Evolutionary conservation across 2,888 invertebrate genomes (phyloP).

Genomic region (Protophormia terraenovae): DNA sequence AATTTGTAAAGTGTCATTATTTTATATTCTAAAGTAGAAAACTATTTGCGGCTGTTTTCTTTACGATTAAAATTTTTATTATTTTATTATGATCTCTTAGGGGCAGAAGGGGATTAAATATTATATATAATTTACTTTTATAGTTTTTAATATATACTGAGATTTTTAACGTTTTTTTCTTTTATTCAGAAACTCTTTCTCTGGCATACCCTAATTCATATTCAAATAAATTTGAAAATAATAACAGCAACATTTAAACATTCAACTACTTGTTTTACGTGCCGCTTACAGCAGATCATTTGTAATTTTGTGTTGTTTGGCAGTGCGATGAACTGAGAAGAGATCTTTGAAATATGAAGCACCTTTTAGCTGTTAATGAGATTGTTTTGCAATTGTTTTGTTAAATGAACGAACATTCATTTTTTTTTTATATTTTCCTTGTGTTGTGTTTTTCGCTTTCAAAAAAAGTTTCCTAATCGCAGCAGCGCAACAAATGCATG

Average conservation of each 20-base stretch:
- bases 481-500: too few species aligned
- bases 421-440: neutral
- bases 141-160: neutral
- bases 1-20: constrained; percentile 52
- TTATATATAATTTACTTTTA: too few species aligned
- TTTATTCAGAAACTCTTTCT: too few species aligned
- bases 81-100: too few species aligned
- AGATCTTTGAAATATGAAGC: constrained; percentile 20
- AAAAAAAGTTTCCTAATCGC: too few species aligned
- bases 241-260: too few species aligned
- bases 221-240: too few species aligned
- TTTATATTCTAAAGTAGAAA: neutral
- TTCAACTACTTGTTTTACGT: neutral
- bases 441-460: too few species aligned
- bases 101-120: too few species aligned
- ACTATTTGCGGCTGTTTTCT: constrained; percentile 48
- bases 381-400: constrained; percentile 1
- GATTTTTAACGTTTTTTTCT: neutral
- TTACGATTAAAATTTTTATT: constrained; percentile 15
- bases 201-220: too few species aligned
- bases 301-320: neutral
- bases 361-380: constrained; percentile 23
- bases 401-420: neutral
- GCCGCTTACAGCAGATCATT: neutral
- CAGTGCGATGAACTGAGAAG: neutral